Evolutionary conservation across 2,113 vertebrate species (phyloP).

Genomic region (Neotoma lepida): DNA sequence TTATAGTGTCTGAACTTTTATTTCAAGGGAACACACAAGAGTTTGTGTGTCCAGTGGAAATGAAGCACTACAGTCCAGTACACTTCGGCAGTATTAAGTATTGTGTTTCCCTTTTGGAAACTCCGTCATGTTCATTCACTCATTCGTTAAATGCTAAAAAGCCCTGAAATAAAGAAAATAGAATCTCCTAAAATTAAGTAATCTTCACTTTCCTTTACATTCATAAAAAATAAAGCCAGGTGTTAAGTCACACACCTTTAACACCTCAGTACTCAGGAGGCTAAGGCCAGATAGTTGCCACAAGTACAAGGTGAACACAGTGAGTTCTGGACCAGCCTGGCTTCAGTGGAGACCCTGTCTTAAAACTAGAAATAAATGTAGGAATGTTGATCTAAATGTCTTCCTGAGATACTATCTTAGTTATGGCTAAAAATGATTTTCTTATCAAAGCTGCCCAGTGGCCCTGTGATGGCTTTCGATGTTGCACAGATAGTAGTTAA

Average conservation of each 20-base stretch:
- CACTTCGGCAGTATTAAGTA: constrained; percentile 4
- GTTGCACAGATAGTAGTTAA: background rate
- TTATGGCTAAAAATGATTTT: constrained; percentile 43
- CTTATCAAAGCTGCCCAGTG: background rate
- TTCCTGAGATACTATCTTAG: constrained; percentile 38
- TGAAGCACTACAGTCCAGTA: background rate
- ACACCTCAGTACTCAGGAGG: background rate
- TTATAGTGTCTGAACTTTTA: background rate
- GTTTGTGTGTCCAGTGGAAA: constrained; percentile 17
- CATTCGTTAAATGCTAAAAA: constrained; percentile 35
- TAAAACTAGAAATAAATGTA: background rate
- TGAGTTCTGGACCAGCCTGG: background rate
- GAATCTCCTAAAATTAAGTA: background rate
- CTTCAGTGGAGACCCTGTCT: background rate
- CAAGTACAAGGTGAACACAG: background rate
- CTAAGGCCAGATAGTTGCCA: background rate
- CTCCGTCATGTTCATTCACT: background rate
- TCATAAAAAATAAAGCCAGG: background rate
- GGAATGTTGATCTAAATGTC: constrained; percentile 45
- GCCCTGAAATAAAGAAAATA: constrained; percentile 2
- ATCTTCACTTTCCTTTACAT: background rate
- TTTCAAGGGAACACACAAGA: background rate
- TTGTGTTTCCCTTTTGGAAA: constrained; percentile 36
- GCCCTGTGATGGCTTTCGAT: constrained; percentile 14
- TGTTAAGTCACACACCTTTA: background rate